phyloP scores from a whole-genome alignment of 2,888 invertebrate genomes.

The Xylophagus ater region DNA sequence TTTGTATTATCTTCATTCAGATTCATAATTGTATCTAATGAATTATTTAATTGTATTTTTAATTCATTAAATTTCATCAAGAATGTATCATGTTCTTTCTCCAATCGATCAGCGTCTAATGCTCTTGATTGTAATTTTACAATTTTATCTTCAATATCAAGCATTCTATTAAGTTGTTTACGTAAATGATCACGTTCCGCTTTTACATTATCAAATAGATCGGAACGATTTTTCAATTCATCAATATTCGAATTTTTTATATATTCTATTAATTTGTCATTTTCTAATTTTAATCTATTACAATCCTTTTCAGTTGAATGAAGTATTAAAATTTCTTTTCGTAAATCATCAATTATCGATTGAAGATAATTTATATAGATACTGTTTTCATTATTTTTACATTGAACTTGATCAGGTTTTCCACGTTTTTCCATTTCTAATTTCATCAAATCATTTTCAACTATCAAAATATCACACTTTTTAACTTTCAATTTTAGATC shows the following conservation, averaged over 20 bases:
- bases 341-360: slow-evolving; percentile 7
- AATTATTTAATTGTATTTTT: background rate
- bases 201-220: background rate
- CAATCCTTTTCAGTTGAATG: slow-evolving; percentile 8
- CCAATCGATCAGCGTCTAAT: slow-evolving; percentile 10
- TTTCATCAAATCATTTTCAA: slow-evolving; percentile 23
- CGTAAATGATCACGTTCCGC: slow-evolving; percentile 11
- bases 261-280: slow-evolving; percentile 3
- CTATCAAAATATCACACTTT: slow-evolving; percentile 23
- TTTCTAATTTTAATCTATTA: slow-evolving; percentile 2
- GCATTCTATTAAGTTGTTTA: slow-evolving; percentile 10
- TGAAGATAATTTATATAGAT: slow-evolving; percentile 10
- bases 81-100: too few species aligned
- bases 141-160: slow-evolving; percentile 13
- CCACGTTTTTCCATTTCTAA: background rate
- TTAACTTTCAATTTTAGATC: background rate
- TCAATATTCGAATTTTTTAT: background rate
- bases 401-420: background rate
- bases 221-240: slow-evolving; percentile 1
- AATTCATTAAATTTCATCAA: background rate
- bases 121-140: slow-evolving; percentile 11
- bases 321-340: slow-evolving; percentile 7
- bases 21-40: too few species aligned
- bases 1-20: too few species aligned
- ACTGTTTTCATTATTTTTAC: slow-evolving; percentile 4